A percentile compares a stretch with the other conserved stretches of the same genome.
phyloP scores from a whole-genome alignment of 2,797 vertebrate species.

The Alfaro cultratus region DNA sequence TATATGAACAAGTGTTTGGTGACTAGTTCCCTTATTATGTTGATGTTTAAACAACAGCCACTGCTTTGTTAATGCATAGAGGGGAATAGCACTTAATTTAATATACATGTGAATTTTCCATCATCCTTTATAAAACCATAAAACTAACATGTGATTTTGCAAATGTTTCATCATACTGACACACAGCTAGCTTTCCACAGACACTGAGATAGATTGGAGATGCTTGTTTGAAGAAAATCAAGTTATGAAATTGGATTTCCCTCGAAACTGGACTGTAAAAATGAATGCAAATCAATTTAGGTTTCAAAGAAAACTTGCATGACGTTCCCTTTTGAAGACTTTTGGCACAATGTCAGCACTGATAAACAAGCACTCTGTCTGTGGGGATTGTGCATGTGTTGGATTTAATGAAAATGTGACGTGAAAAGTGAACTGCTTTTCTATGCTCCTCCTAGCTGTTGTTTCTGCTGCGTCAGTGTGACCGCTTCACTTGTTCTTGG shows the following conservation, averaged over 20 bases:
- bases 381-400: slow-evolving; percentile 25
- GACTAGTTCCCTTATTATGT: slow-evolving; percentile 42
- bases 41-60: slow-evolving; percentile 40
- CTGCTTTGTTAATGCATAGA: slow-evolving; percentile 41
- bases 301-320: neutral
- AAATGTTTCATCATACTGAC: slow-evolving; percentile 38
- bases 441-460: neutral
- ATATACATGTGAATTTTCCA: slow-evolving; percentile 21
- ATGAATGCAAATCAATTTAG: slow-evolving; percentile 1
- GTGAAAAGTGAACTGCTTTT: slow-evolving; percentile 11
- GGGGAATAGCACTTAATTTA: slow-evolving; percentile 70
- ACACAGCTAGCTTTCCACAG: slow-evolving; percentile 8
- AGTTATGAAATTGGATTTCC: neutral
- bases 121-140: slow-evolving; percentile 9
- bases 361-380: slow-evolving; percentile 15
- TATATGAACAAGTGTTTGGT: slow-evolving; percentile 53
- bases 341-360: slow-evolving; percentile 7
- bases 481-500: slow-evolving; percentile 6
- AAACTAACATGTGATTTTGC: slow-evolving; percentile 8
- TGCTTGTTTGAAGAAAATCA: neutral
- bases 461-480: slow-evolving; percentile 34
- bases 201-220: neutral
- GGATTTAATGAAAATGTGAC: slow-evolving; percentile 12
- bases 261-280: slow-evolving; percentile 1
- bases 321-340: neutral